Evolutionary conservation across 2,888 invertebrate genomes (phyloP).

Genomic region (Oligia fasciuncula): DNA sequence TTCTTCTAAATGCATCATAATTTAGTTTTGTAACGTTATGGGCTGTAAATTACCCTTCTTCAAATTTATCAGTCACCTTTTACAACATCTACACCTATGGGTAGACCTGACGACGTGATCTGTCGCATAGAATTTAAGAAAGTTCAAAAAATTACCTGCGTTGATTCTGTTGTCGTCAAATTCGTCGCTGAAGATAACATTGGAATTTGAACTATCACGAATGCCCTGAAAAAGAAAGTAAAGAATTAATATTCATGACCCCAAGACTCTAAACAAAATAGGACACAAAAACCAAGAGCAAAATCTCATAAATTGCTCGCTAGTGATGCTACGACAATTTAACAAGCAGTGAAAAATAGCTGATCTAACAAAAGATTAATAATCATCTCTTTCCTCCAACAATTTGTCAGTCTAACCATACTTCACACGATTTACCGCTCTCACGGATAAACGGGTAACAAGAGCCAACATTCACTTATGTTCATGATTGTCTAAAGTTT

Average conservation of each 20-base stretch:
- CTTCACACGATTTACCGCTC: constrained; percentile 69
- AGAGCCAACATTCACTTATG: constrained; percentile 71
- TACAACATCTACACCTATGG: not conserved
- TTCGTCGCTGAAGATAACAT: constrained; percentile 77
- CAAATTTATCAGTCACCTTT: not conserved
- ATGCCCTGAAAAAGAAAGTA: constrained; percentile 78
- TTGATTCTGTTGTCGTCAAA: constrained; percentile 70
- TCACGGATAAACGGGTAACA: constrained; percentile 68
- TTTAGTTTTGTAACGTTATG: too few relatives aligned
- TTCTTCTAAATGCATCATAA: not conserved
- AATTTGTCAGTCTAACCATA: constrained; percentile 74
- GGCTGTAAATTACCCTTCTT: not conserved
- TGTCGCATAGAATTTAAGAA: not conserved
- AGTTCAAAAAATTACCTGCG: constrained; percentile 51
- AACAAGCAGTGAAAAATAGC: constrained; percentile 59
- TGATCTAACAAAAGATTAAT: constrained; percentile 60
- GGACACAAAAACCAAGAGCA: constrained; percentile 8
- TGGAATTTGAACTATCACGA: constrained; percentile 76
- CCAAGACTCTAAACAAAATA: constrained; percentile 6
- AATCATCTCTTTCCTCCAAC: constrained; percentile 67
- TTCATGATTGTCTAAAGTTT: constrained; percentile 73
- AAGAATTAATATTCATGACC: constrained; percentile 30
- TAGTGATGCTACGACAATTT: constrained; percentile 53
- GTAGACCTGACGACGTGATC: not conserved
- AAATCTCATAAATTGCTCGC: constrained; percentile 46